phyloP scores from a whole-genome alignment of 2,113 vertebrate genomes.

The Trachemys scripta region DNA sequence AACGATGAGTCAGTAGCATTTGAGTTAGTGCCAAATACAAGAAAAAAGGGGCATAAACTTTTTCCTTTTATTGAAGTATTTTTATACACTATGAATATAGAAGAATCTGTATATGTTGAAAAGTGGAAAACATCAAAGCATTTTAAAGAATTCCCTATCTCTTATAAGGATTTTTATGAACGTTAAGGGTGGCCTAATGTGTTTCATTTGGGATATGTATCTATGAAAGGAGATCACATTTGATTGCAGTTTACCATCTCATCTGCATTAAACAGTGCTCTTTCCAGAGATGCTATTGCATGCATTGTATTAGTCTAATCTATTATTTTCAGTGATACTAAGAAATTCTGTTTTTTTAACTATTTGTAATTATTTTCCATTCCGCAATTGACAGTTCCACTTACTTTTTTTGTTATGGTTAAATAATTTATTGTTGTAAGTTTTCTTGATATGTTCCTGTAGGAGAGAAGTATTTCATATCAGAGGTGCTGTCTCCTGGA shows the following conservation, averaged over 20 bases:
- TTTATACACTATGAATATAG: neutral
- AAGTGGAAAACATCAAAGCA: neutral
- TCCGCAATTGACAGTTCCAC: neutral
- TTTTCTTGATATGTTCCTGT: neutral
- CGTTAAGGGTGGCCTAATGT: neutral
- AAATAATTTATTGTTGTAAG: neutral
- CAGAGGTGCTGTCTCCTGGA: neutral
- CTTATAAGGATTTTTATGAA: neutral
- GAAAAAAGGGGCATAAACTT: neutral
- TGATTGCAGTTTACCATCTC: neutral
- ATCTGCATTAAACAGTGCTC: accelerated
- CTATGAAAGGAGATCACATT: neutral
- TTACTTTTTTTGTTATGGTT: neutral
- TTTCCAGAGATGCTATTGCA: neutral
- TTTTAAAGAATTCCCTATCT: neutral
- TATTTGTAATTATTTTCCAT: neutral
- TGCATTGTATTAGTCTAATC: neutral
- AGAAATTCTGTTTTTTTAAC: neutral
- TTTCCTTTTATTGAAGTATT: neutral
- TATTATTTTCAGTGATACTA: neutral
- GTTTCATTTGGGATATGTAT: neutral
- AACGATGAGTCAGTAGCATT: neutral
- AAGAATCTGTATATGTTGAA: neutral
- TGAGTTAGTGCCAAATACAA: neutral
- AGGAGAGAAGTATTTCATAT: neutral